Conservation (phyloP, 2,113 vertebrate genomes). For the Hydrolagus affinis region DNA sequence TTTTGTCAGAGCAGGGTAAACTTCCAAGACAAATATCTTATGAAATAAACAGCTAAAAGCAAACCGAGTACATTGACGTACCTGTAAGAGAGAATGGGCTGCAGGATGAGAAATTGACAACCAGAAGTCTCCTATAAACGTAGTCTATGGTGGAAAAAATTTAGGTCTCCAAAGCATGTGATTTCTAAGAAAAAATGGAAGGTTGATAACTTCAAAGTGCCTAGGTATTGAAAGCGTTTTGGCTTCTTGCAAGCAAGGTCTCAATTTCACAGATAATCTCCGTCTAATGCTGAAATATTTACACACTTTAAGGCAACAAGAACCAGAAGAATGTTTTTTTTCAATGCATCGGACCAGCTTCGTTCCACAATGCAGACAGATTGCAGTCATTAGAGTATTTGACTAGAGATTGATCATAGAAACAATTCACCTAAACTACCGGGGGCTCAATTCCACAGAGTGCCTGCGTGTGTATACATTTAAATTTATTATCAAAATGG, state of each 20-base stretch:
- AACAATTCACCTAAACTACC: slow-evolving; percentile 20
- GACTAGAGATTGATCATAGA: slow-evolving; percentile 18
- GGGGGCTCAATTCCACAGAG: background rate
- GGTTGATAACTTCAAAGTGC: background rate
- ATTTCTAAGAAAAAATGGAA: background rate
- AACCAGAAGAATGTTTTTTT: slow-evolving; percentile 6
- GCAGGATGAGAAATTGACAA: too few species aligned
- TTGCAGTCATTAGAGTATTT: slow-evolving; percentile 20
- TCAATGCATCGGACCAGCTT: slow-evolving; percentile 1
- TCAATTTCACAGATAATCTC: background rate
- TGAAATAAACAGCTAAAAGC: too few species aligned
- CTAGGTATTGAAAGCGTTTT: slow-evolving; percentile 11
- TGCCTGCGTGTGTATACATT: background rate
- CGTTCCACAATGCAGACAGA: slow-evolving; percentile 25
- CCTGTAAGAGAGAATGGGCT: too few species aligned
- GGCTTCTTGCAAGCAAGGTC: background rate
- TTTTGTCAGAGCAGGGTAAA: too few species aligned
- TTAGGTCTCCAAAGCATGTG: background rate
- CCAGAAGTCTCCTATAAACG: too few species aligned
- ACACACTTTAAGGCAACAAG: slow-evolving; percentile 8
- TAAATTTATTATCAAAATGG: background rate
- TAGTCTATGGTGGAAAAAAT: too few species aligned
- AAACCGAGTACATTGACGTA: too few species aligned
- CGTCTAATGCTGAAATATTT: slow-evolving; percentile 25
- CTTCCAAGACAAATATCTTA: too few species aligned